These are phyloP conservation scores for Microcaecilia unicolor DNA, from an alignment of 2,797 vertebrate species.

Conservation along the genomic window DNA sequence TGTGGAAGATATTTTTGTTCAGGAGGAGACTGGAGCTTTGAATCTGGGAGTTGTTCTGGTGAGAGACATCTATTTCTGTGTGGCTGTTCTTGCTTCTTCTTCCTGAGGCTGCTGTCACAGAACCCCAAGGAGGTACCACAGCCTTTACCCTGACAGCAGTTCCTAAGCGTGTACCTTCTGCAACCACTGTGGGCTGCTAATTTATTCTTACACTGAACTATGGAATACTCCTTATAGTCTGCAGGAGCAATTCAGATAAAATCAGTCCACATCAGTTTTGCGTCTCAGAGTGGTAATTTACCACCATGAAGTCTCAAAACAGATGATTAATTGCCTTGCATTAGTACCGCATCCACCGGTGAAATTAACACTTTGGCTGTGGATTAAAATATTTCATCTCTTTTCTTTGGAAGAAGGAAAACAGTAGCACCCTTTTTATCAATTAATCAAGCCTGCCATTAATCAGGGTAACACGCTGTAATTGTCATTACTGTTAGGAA, in stretches of 20 bases:
- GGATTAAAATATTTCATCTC: slow-evolving; percentile 14
- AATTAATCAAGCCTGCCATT: slow-evolving; percentile 44
- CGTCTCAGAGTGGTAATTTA: slow-evolving; percentile 4
- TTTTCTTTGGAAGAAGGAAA: slow-evolving; percentile 14
- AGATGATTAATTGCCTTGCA: slow-evolving; percentile 29
- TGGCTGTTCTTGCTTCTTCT: too few species aligned
- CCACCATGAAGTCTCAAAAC: slow-evolving; percentile 8
- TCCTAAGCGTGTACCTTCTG: too few species aligned
- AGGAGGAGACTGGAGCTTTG: too few species aligned
- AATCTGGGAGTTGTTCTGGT: too few species aligned
- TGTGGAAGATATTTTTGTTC: too few species aligned
- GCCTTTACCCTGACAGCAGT: too few species aligned
- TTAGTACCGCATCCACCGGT: slow-evolving; percentile 17
- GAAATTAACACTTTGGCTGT: slow-evolving; percentile 16
- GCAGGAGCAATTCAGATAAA: not conserved
- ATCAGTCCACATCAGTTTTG: not conserved
- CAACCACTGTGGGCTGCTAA: not conserved
- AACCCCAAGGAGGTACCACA: too few species aligned
- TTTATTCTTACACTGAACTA: not conserved
- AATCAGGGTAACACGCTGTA: slow-evolving; percentile 41
- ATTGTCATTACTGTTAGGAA: slow-evolving; percentile 52
- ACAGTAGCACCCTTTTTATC: slow-evolving; percentile 19
- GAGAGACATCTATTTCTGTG: too few species aligned
- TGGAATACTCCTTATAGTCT: slow-evolving; percentile 1
- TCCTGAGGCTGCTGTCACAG: too few species aligned